Evolutionary conservation across 2,888 invertebrate species (phyloP).

Genomic region (Matsumyia berberina): DNA sequence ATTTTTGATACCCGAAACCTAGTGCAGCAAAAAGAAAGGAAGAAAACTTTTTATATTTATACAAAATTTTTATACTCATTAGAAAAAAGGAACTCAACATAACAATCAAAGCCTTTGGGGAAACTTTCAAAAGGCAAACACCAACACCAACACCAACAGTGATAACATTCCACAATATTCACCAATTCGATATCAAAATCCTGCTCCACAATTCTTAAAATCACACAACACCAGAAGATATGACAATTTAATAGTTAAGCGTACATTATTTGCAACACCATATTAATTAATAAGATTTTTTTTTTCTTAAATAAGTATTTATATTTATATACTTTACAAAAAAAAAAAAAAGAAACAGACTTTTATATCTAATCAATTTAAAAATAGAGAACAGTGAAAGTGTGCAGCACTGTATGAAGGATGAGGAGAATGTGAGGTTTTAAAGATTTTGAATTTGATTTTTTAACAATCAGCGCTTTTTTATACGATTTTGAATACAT

Average conservation of each 20-base stretch:
- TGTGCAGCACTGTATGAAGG: constrained; percentile 25
- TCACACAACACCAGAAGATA: constrained; percentile 40
- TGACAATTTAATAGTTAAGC: constrained; percentile 65
- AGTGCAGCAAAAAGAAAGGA: constrained; percentile 29
- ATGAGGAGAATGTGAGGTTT: constrained; percentile 16
- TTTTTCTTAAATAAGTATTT: constrained; percentile 70
- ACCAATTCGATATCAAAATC: constrained; percentile 25
- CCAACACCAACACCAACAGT: constrained; percentile 51
- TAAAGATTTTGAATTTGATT: constrained; percentile 22
- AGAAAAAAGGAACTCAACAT: constrained; percentile 34
- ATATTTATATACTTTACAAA: constrained; percentile 67
- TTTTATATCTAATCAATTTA: constrained; percentile 62
- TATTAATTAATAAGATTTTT: constrained; percentile 66
- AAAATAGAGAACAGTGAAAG: constrained; percentile 20
- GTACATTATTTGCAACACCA: constrained; percentile 58
- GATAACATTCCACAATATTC: constrained; percentile 68
- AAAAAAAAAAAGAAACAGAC: constrained; percentile 10
- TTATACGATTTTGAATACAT: constrained; percentile 51
- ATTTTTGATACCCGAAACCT: constrained; percentile 68
- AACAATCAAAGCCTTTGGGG: constrained; percentile 59
- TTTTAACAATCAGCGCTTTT: constrained; percentile 53
- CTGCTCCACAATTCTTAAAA: constrained; percentile 52
- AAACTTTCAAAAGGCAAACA: constrained; percentile 12
- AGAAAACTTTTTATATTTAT: constrained; percentile 72
- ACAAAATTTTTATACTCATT: constrained; percentile 70